A percentile compares a stretch with the other conserved stretches of the same genome.
phyloP scores from a whole-genome alignment of 2,888 invertebrate species.

The Eilema sororculum region DNA sequence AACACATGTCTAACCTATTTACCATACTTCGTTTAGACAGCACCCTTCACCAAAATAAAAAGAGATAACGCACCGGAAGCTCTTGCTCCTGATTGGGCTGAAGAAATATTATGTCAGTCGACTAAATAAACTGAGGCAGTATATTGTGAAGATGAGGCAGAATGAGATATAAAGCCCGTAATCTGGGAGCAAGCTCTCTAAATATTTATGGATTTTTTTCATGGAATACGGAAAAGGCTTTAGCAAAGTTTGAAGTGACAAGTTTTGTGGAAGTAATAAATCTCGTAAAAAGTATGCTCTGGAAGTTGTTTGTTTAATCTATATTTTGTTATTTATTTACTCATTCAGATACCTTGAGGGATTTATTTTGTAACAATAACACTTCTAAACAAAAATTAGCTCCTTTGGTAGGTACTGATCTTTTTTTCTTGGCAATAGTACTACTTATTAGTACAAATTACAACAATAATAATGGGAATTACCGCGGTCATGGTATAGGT shows the following conservation, averaged over 20 bases:
- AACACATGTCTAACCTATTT: conserved; percentile 13
- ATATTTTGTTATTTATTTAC: neutral
- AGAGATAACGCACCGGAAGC: conserved; percentile 15
- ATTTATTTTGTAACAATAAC: no score
- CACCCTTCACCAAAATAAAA: conserved; percentile 21
- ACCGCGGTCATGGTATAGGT: no score
- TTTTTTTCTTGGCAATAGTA: no score
- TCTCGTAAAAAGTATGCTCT: conserved; percentile 1
- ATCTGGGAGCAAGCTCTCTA: conserved; percentile 38
- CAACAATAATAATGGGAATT: no score
- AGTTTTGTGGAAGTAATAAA: conserved; percentile 17
- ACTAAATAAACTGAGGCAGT: conserved; percentile 46
- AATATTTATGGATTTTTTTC: conserved; percentile 48
- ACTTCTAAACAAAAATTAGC: no score
- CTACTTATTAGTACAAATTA: no score
- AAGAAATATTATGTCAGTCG: conserved; percentile 48
- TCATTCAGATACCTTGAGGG: neutral
- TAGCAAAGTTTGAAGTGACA: conserved; percentile 27
- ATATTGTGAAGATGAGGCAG: conserved; percentile 44
- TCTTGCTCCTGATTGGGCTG: conserved; percentile 37
- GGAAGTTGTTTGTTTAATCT: neutral
- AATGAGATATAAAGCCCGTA: conserved; percentile 46
- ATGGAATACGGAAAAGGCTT: conserved; percentile 33
- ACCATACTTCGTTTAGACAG: conserved; percentile 14
- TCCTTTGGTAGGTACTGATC: no score